Evolutionary conservation across 1,140 invertebrate genomes (phyloP).

Genomic region (Pinna nobilis): DNA sequence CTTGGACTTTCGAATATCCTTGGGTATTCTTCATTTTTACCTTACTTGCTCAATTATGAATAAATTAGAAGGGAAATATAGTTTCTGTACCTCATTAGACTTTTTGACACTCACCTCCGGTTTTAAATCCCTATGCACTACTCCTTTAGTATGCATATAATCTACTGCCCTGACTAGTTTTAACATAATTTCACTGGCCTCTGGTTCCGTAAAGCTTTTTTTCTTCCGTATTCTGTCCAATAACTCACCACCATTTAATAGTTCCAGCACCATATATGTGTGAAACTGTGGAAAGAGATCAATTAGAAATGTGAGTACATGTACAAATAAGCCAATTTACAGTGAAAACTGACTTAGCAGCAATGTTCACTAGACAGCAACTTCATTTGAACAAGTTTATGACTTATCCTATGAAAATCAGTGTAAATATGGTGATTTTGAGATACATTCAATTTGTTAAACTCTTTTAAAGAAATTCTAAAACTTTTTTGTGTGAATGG

Average conservation of each 20-base stretch:
- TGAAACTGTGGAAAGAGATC: conserved; percentile 62
- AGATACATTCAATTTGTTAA: too few relatives aligned
- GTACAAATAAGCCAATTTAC: background rate
- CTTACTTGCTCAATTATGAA: too few relatives aligned
- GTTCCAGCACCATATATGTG: conserved; percentile 89
- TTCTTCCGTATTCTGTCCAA: conserved; percentile 81
- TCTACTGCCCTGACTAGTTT: conserved; percentile 88
- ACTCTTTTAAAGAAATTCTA: too few relatives aligned
- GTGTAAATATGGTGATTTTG: too few relatives aligned
- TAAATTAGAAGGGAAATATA: too few relatives aligned
- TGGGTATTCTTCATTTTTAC: too few relatives aligned
- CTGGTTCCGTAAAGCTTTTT: conserved; percentile 82
- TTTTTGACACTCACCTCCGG: conserved; percentile 88
- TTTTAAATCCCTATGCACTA: conserved; percentile 93
- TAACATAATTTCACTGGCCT: conserved; percentile 82
- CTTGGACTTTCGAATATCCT: too few relatives aligned
- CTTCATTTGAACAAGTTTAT: too few relatives aligned
- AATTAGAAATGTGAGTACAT: background rate
- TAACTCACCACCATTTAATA: conserved; percentile 92
- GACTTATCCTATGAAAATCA: too few relatives aligned
- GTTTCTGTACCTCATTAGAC: too few relatives aligned
- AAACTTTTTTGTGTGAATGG: too few relatives aligned
- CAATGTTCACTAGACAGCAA: too few relatives aligned
- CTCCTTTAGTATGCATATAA: conserved; percentile 86
- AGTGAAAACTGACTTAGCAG: background rate